Conservation (phyloP, 2,797 vertebrate genomes). For the Spinus pinus region DNA sequence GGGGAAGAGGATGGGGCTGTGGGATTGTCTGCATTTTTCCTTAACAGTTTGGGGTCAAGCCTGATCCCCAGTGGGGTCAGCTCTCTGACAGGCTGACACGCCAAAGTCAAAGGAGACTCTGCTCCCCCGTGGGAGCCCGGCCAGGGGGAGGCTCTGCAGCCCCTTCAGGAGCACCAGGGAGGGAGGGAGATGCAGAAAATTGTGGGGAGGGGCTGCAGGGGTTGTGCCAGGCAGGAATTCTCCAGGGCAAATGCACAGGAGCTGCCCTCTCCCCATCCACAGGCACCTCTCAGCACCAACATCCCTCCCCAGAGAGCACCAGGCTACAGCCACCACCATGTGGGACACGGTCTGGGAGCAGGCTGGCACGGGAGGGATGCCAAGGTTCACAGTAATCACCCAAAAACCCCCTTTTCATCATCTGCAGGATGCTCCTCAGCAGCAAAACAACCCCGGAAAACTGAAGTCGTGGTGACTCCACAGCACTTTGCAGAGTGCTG, state of each 20-base stretch:
- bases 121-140: not conserved
- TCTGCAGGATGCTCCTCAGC: not conserved
- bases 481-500: not conserved
- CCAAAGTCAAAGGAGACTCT: conserved; percentile 83
- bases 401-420: not conserved
- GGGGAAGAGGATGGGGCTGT: not conserved
- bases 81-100: conserved; percentile 84
- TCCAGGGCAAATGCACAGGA: accelerated
- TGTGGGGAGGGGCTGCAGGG: accelerated
- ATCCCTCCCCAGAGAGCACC: not conserved
- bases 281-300: not conserved
- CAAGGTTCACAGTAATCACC: accelerated
- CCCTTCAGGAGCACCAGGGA: not conserved
- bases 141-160: not conserved
- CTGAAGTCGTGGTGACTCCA: not conserved
- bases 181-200: accelerated
- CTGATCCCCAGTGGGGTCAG: conserved; percentile 80
- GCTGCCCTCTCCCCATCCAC: accelerated
- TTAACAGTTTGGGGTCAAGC: conserved; percentile 88
- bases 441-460: not conserved
- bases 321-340: accelerated
- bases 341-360: not conserved
- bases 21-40: conserved; percentile 62
- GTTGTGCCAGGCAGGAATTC: accelerated
- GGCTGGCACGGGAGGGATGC: not conserved